A percentile compares a stretch with the other conserved stretches of the same genome.
These are phyloP conservation scores for Ommatoiulus sabulosus DNA, from an alignment of 2,888 invertebrate genomes.

Conservation along the genomic window DNA sequence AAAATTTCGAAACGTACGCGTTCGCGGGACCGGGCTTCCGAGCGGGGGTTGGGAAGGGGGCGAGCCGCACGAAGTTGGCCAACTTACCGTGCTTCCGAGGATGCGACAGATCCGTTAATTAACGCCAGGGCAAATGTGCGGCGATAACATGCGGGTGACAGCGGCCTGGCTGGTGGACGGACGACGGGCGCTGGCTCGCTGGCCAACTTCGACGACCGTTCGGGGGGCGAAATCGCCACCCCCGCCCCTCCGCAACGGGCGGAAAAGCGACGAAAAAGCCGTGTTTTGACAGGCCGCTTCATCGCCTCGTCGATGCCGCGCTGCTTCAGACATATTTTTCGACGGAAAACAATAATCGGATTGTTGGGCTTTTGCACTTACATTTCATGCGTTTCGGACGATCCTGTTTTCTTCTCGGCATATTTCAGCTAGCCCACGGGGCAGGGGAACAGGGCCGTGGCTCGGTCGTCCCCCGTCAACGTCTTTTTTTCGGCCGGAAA, in stretches of 20 bases:
- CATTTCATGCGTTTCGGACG: slow-evolving; percentile 73
- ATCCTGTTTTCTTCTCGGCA: slow-evolving; percentile 73
- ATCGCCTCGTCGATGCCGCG: neutral
- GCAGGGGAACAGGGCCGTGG: neutral
- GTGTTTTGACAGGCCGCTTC: neutral
- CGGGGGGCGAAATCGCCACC: neutral
- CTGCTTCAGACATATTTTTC: neutral
- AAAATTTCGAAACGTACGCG: no score
- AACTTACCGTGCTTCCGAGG: neutral
- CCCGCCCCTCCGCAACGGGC: neutral
- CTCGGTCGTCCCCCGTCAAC: slow-evolving; percentile 2
- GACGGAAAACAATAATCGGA: neutral
- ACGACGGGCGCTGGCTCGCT: neutral
- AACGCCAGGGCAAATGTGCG: neutral
- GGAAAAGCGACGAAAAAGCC: neutral
- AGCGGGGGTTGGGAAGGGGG: neutral
- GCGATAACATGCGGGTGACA: neutral
- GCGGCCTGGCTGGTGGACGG: neutral
- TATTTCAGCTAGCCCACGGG: slow-evolving; percentile 61
- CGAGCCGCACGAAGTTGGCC: neutral
- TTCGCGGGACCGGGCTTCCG: no score
- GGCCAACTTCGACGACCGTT: no score
- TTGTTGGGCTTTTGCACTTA: slow-evolving; percentile 65
- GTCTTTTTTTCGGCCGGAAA: slow-evolving; percentile 18
- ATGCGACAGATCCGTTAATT: neutral